Percentiles rank a stretch among this genome's conserved stretches.
These are phyloP conservation scores for Arrhamphus sclerolepis DNA, from an alignment of 2,797 vertebrate genomes.

Conservation along the genomic window DNA sequence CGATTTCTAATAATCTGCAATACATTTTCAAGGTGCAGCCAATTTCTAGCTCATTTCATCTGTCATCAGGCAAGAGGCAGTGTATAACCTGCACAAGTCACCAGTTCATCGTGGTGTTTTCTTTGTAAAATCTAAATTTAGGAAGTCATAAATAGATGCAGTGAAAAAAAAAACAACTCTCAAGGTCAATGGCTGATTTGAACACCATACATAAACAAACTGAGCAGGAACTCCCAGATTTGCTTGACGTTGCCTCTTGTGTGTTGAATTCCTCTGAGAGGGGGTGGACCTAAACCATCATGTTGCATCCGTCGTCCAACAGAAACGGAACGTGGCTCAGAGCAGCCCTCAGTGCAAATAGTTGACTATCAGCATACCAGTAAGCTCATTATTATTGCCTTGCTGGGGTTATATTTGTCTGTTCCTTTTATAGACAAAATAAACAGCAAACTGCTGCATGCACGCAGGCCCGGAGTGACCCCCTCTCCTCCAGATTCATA, in stretches of 20 bases:
- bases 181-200: no score
- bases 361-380: slow-evolving; percentile 36
- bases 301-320: slow-evolving; percentile 7
- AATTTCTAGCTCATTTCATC: no score
- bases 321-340: background rate
- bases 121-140: no score
- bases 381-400: slow-evolving; percentile 44
- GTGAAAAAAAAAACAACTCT: background rate
- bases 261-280: background rate
- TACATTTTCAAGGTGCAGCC: no score
- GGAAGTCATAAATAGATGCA: no score
- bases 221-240: no score
- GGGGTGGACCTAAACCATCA: background rate
- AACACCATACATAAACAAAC: no score
- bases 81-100: no score
- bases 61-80: no score
- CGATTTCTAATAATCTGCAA: no score
- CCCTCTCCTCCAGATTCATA: slow-evolving; percentile 32
- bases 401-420: slow-evolving; percentile 44
- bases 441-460: slow-evolving; percentile 37
- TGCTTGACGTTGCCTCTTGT: background rate
- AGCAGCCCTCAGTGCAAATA: no score
- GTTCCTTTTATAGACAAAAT: slow-evolving; percentile 46
- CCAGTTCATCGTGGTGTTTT: no score
- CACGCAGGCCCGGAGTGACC: slow-evolving; percentile 29